phyloP scores from a whole-genome alignment of 2,888 invertebrate genomes.

The Schrankia costaestrigalis region DNA sequence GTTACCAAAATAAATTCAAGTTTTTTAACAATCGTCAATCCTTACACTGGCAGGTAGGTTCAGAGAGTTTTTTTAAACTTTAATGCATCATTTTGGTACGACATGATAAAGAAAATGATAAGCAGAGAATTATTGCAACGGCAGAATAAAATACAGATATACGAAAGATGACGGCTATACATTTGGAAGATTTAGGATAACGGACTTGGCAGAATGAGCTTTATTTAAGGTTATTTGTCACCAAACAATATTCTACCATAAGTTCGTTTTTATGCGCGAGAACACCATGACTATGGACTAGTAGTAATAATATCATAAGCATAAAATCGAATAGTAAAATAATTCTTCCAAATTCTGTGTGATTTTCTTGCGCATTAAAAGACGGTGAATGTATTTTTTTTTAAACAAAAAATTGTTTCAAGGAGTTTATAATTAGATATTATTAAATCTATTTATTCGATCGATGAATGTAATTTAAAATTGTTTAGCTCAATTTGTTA shows the following conservation, averaged over 20 bases:
- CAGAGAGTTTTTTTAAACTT: constrained; percentile 23
- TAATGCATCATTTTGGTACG: constrained; percentile 16
- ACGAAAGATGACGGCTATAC: neutral
- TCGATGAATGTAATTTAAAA: constrained; percentile 35
- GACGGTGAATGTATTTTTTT: constrained; percentile 31
- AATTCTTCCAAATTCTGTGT: constrained; percentile 40
- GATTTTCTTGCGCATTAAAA: constrained; percentile 30
- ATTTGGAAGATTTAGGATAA: neutral
- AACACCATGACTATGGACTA: constrained; percentile 51
- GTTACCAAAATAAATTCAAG: too few relatives aligned
- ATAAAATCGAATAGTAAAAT: constrained; percentile 50
- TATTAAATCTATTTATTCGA: constrained; percentile 35
- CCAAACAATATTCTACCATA: constrained; percentile 43
- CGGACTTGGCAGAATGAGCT: constrained; percentile 4
- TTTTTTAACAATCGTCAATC: too few relatives aligned
- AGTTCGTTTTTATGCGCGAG: constrained; percentile 46
- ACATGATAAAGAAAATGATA: constrained; percentile 1
- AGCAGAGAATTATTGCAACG: constrained; percentile 5
- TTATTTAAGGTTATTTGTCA: constrained; percentile 41
- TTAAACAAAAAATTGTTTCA: constrained; percentile 13
- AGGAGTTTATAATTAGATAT: constrained; percentile 20
- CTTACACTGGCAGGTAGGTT: constrained; percentile 18
- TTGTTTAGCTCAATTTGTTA: constrained; percentile 69
- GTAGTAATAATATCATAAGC: constrained; percentile 39
- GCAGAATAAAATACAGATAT: constrained; percentile 2